Conservation (phyloP, 2,888 invertebrate genomes). For the Stenotaenia linearis region DNA sequence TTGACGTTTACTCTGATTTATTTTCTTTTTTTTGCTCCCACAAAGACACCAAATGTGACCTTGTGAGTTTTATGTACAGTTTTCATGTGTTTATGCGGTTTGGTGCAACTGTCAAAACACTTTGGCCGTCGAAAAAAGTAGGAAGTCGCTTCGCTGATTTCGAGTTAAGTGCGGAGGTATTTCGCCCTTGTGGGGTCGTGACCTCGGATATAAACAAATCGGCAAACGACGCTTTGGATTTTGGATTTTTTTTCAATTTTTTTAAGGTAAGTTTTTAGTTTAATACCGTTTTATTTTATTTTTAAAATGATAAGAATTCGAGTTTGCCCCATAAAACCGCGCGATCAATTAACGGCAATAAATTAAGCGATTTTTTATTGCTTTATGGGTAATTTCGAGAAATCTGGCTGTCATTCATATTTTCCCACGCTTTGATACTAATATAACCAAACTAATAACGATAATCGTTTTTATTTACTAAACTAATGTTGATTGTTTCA, state of each 20-base stretch:
- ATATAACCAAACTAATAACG: background rate
- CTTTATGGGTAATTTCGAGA: background rate
- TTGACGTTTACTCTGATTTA: background rate
- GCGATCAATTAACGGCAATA: too few relatives aligned
- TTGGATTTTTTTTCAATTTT: background rate
- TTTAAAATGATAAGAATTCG: background rate
- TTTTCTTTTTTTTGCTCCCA: background rate
- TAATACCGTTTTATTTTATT: too few relatives aligned
- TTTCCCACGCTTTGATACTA: background rate
- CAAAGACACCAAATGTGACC: background rate
- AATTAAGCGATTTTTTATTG: background rate
- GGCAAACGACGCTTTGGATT: too few relatives aligned
- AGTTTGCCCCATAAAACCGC: background rate
- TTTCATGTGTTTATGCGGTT: background rate
- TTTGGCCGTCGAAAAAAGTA: background rate
- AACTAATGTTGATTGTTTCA: constrained; percentile 17
- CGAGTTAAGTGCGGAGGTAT: background rate
- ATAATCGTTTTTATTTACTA: constrained; percentile 13
- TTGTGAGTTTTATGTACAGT: background rate
- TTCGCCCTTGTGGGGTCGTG: background rate
- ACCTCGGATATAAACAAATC: background rate
- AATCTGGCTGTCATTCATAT: background rate
- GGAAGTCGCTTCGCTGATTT: background rate
- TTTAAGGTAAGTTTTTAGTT: background rate
- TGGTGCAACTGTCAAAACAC: constrained; percentile 13